Base-by-base conservation (phyloP, 2,888 invertebrate genomes). In the Nebria salina region DNA sequence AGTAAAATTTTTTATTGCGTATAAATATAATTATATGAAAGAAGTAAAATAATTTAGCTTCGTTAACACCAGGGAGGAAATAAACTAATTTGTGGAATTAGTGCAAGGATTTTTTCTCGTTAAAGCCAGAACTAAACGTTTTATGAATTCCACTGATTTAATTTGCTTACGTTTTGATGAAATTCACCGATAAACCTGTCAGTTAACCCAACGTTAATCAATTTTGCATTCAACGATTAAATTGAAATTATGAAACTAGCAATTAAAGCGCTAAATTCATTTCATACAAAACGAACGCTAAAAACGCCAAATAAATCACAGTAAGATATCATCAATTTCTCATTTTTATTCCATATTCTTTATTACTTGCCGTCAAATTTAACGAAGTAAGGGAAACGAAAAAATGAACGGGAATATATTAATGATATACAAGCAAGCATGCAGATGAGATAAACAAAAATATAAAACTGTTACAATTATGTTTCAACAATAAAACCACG, bases 181-280 rank as follows among this genome's bases (percentile, higher is more conserved):
- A 54, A 11, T 11, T 54, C 54, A 54, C 2, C 54, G 13, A 54
- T 54, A 54, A 54, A 54, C 54, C 54, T 11, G 54, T 54, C 54
- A 54, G 11, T 54, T 54, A 54, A 13, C 13, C 54, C 54, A 54
- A 13, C 54, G 54, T 54, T 11, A 54, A 13, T 54, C 54, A 54
- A 11, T 54, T 54, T 54, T 54, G 3, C 8, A 54, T 54, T 54
- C 13, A 54, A 11, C 54, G 54, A 11, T 54, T 54, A 54, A 54
- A 54, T 54, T 54, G 54, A 54, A 54, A 54, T 54, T 54, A 54
- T 54, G 54, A 54, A 54, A 54, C 54, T 54, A 54, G 54, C 54
- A 54, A 54, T 54, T 54, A 54, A 54, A 8, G 8, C 11, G 54
- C 54, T 11, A 54, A 54, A 13, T 54, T 54, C 13, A 54, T 54